Base-by-base conservation (phyloP, 2,797 vertebrate species). In the Chaunax sp. region DNA sequence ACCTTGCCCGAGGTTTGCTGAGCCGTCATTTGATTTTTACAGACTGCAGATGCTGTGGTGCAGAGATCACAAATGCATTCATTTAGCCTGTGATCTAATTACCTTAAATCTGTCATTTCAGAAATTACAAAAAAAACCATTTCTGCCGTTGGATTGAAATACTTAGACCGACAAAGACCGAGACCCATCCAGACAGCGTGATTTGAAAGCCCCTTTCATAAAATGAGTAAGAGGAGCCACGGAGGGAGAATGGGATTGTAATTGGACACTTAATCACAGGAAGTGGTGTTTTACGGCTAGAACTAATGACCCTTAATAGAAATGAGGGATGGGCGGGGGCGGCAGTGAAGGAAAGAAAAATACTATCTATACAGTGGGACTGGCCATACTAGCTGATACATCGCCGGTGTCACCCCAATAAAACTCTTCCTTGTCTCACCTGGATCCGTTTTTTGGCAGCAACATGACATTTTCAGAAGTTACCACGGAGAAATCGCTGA, bases 181-280 rank as follows among this genome's bases (percentile, higher is more conserved):
- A 51, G 60, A 58, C 52, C 20, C 37, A 33, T 76, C 66, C 26
- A 59, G 61, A 65, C 38, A 5, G 40, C 6, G 1, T 69, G 70
- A 76, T 78, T 74, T 54, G 26, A 78, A 83, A 60, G 67, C 53
- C 28, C 26, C 52, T 63, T 65, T 72, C 58, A 75, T 76, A 75
- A 53, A 57, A 47, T 77, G 64, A 81, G 52, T 64, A 49, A 58
- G 70, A 80, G 58, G 57, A 56, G 57, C 69, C 10, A 19, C 58
- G 59, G 67, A 54, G 72, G 72, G 38, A 73, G 63, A 80, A 69
- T 60, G 74, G 73, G 57, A 46, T 49, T 52, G 54, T 88, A 86
- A 90, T 87, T 89, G 77, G 77, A 82, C 78, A 81, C 84, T 90
- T 89, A 87, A 92, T 92, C 84, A 87, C 30, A 30, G 75, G 62